Percentiles rank a stretch among this genome's conserved stretches.
These are phyloP conservation scores for Sturnira hondurensis DNA, from an alignment of 2,113 vertebrate species.

Conservation along the genomic window DNA sequence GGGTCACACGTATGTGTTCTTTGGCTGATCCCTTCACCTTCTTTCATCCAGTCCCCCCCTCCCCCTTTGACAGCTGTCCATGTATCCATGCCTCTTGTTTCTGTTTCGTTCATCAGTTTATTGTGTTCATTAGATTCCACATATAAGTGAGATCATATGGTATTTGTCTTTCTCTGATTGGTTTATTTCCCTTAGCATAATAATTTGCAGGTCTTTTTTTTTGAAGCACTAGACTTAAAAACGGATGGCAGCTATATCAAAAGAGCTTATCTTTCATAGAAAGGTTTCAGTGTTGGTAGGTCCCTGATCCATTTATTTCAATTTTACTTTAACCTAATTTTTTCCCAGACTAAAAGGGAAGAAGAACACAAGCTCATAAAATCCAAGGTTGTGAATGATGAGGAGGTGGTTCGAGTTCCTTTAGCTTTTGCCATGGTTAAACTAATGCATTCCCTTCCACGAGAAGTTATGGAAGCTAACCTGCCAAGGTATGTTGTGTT, in stretches of 20 bases:
- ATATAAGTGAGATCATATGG: too few species aligned
- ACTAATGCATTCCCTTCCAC: conserved; percentile 93
- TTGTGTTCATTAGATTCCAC: too few species aligned
- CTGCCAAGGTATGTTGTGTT: conserved; percentile 85
- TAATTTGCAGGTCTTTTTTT: not conserved
- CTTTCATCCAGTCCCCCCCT: too few species aligned
- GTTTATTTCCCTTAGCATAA: not conserved
- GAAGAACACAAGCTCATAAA: conserved; percentile 95
- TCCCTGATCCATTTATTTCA: not conserved
- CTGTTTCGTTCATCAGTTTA: too few species aligned
- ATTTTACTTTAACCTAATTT: not conserved
- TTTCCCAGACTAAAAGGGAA: conserved; percentile 89
- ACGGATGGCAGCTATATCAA: not conserved
- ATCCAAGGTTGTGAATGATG: conserved; percentile 91
- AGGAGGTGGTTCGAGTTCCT: conserved; percentile 92
- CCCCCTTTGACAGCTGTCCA: too few species aligned
- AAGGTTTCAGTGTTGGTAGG: not conserved
- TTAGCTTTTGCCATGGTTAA: conserved; percentile 96
- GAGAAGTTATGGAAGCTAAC: conserved; percentile 90
- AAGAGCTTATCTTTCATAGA: not conserved
- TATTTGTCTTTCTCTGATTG: not conserved
- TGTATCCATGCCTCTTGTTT: too few species aligned
- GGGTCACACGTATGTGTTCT: too few species aligned
- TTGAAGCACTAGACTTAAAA: not conserved
- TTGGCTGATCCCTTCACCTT: too few species aligned